Percentiles rank a stretch among this genome's conserved stretches.
These are phyloP conservation scores for Umimayanthus kanabou DNA, from an alignment of 92 coral and sea anemone genomes.

Conservation along the genomic window DNA sequence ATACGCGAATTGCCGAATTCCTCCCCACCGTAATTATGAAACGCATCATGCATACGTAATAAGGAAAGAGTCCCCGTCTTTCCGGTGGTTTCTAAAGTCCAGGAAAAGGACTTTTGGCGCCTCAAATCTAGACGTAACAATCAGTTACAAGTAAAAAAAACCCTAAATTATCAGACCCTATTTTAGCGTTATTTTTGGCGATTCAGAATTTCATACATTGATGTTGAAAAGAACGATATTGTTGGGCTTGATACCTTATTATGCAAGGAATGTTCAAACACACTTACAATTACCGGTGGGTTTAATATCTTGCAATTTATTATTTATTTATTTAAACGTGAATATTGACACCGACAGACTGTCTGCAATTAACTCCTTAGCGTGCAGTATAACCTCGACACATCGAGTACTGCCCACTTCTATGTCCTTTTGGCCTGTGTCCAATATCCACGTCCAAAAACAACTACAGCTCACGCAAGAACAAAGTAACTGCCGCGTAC, in stretches of 20 bases:
- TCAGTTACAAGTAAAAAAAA: neutral
- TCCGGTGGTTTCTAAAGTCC: neutral
- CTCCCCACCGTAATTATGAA: neutral
- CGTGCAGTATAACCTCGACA: neutral
- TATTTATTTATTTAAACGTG: neutral
- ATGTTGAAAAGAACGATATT: neutral
- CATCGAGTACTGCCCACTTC: constrained; percentile 15
- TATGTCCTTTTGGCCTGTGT: neutral
- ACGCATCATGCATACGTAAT: constrained; percentile 27
- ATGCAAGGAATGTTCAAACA: constrained; percentile 14
- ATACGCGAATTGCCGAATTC: constrained; percentile 6
- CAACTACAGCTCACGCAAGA: constrained; percentile 26
- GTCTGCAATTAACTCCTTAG: constrained; percentile 23
- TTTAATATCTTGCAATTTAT: neutral
- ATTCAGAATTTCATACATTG: neutral
- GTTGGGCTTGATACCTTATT: neutral
- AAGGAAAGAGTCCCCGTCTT: neutral
- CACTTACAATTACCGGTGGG: neutral
- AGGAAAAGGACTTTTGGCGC: neutral
- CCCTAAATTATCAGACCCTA: neutral
- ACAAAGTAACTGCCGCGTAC: neutral
- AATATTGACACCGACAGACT: constrained; percentile 26
- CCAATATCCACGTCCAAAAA: constrained; percentile 20
- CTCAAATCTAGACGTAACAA: neutral
- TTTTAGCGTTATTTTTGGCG: constrained; percentile 2